Evolutionary conservation across 2,888 invertebrate genomes (phyloP).

Genomic region (Phorcus lineatus): DNA sequence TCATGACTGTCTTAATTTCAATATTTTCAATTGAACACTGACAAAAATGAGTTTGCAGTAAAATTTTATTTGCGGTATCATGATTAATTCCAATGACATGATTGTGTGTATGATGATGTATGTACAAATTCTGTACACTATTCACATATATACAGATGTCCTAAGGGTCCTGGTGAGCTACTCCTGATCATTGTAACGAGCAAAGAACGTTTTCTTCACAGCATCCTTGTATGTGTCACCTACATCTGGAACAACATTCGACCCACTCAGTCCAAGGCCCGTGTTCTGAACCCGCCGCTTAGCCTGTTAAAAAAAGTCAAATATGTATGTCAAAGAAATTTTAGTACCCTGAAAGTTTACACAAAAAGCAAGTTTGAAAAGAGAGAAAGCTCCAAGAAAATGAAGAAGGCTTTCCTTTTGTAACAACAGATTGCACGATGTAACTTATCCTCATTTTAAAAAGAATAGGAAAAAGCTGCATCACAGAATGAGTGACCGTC

Average conservation of each 20-base stretch:
- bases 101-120: too few species aligned
- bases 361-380: too few species aligned
- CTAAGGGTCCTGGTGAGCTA: conserved; percentile 33
- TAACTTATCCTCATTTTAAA: too few species aligned
- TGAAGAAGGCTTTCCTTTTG: too few species aligned
- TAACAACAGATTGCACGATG: too few species aligned
- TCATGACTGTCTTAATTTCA: too few species aligned
- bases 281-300: conserved; percentile 84
- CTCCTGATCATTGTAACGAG: conserved; percentile 86
- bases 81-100: too few species aligned
- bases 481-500: too few species aligned
- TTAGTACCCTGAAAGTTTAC: background rate
- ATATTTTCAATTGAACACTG: too few species aligned
- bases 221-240: conserved; percentile 92
- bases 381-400: too few species aligned
- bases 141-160: background rate
- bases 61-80: background rate
- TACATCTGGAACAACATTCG: conserved; percentile 86
- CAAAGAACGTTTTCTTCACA: conserved; percentile 92
- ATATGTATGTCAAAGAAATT: background rate
- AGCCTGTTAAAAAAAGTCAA: conserved; percentile 76
- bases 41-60: background rate
- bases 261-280: conserved; percentile 87
- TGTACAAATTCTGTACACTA: background rate
- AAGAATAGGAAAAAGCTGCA: too few species aligned